Percentiles rank a stretch among this genome's conserved stretches.
Conservation (phyloP, 2,888 invertebrate genomes). For the Ophonus ardosiacus region DNA sequence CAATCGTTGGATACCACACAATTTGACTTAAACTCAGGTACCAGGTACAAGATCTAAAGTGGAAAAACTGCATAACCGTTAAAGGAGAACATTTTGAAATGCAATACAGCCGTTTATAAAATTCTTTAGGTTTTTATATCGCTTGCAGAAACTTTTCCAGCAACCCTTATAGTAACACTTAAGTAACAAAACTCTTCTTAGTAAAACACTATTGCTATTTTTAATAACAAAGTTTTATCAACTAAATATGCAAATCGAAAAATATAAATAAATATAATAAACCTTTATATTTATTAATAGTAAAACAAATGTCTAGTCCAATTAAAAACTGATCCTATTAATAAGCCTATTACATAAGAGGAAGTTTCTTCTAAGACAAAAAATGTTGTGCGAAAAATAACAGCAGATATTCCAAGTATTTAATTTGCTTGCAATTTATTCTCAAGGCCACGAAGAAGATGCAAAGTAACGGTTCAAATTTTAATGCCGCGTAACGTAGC, state of each 20-base stretch:
- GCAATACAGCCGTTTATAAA: no score
- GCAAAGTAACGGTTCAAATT: slow-evolving; percentile 6
- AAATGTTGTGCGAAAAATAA: neutral
- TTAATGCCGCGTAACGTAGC: slow-evolving; percentile 12
- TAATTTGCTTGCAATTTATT: slow-evolving; percentile 12
- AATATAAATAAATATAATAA: neutral
- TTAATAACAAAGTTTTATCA: neutral
- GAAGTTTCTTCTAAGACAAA: neutral
- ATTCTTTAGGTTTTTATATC: no score
- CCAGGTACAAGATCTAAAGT: no score
- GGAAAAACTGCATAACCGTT: no score
- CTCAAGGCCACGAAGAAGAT: slow-evolving; percentile 10
- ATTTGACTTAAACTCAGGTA: no score
- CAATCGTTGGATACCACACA: no score
- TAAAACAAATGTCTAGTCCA: neutral
- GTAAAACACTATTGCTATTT: no score
- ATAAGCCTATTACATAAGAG: neutral
- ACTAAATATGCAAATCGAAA: neutral
- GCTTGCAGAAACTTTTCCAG: no score
- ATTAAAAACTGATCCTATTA: neutral
- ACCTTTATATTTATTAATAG: neutral
- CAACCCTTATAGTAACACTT: no score
- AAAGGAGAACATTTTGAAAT: no score
- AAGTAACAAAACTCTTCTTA: no score
- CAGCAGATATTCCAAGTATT: neutral